Evolutionary conservation across 1,140 invertebrate species (phyloP), one percentile per base, ranked within the genome.

Genomic region (Drosophila ambigua): DNA sequence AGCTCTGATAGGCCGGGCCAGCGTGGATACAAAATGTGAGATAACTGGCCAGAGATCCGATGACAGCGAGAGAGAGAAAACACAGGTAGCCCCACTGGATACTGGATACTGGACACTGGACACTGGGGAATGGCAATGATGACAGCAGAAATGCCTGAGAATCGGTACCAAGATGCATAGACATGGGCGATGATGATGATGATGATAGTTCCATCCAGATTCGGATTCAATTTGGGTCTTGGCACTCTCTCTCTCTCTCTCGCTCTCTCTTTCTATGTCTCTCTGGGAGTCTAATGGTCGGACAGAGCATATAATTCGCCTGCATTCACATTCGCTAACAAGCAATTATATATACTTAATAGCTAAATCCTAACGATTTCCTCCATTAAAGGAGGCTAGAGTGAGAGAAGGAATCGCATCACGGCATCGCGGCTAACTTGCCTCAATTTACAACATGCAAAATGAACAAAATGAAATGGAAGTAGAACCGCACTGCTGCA

Each of bases 381-480:
- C 82, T 78, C 66, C 48, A 61, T 66, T 88, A 63, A 65, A 58
- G 65, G 69, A 65, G 35, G 11, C 4, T 39, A 35, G 31, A 4
- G 31, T 11, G 31, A 35, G 77, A 82, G 74, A 52, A 67, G 60
- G 65, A 63, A 72, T 46, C 66, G 63, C 54, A 24, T 24, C 7
- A 20, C 8, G 8, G 8, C 28, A 84, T 66, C 80, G 11, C 65
- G 64, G 62, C 68, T 63, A 87, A 64, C 67, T 61, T 88, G 83
- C 67, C 58, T 87, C 73, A 88, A 87, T 85, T 85, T 85, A 87
- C 83, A 79, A 73, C 82, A 85, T 85, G 82, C 83, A 88, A 88
- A 85, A 71, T 60, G 59, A 53, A 46, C 55, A 77, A 77, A 75
- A 82, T 66, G 78, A 85, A 85, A 87, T 78, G 79, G 83, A 85